phyloP scores from a whole-genome alignment of 2,797 vertebrate genomes.

The Sebastes kiyomatsui region DNA sequence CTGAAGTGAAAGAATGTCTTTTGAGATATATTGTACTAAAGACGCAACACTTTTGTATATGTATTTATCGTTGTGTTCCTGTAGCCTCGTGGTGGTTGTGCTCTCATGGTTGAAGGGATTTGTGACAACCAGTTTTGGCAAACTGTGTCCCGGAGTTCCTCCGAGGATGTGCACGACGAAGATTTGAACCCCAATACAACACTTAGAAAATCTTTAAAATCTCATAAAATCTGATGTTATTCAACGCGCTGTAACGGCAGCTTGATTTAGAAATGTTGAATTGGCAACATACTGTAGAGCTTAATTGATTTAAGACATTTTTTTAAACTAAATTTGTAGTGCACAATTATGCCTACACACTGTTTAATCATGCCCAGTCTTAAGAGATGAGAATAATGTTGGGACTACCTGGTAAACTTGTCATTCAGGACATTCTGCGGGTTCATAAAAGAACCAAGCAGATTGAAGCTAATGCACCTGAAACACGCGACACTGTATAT shows the following conservation, averaged over 20 bases:
- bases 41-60: constrained; percentile 71
- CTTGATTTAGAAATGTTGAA: constrained; percentile 9
- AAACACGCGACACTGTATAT: constrained; percentile 34
- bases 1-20: constrained; percentile 77
- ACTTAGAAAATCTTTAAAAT: constrained; percentile 12
- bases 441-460: background rate
- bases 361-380: constrained; percentile 54
- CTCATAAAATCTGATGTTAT: background rate
- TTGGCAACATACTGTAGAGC: background rate
- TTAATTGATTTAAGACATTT: constrained; percentile 7
- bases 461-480: constrained; percentile 28
- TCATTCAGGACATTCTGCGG: constrained; percentile 24
- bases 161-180: background rate
- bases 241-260: constrained; percentile 4
- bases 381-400: constrained; percentile 46
- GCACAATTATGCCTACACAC: background rate
- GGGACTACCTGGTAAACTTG: background rate
- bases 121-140: constrained; percentile 2
- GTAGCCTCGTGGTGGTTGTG: constrained; percentile 49
- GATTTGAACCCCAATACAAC: background rate
- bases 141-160: background rate
- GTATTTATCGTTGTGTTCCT: constrained; percentile 70
- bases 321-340: background rate
- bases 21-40: constrained; percentile 74
- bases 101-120: constrained; percentile 34